Base-by-base conservation (phyloP, 2,113 vertebrate species). In the Zosterops borbonicus region DNA sequence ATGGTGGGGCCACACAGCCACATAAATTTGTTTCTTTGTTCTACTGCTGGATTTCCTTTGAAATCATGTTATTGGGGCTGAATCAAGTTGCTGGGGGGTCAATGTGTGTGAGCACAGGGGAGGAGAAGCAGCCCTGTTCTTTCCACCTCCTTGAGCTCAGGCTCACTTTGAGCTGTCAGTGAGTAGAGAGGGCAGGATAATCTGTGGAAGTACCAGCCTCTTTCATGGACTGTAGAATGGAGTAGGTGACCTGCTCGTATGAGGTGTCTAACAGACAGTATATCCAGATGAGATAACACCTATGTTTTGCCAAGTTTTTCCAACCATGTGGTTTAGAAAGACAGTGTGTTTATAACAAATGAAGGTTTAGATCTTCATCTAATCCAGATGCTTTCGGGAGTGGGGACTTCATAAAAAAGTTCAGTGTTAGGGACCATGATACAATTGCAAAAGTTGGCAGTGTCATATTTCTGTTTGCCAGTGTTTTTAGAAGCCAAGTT, bases 51-150 rank as follows among this genome's bases (percentile, higher is more conserved):
- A 49, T 70, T 77, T 73, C 55, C 69, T 33, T 46, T 56, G 63
- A 90, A 87, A 77, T 27, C 11, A 46, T 50, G 44, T 46, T 60
- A 14, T 9, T 28, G 12, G 49, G 19, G 17, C 58, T 71, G 35
- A 83, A 63, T 63, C 58, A 37, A 25, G 6, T 63, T 49, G 5
- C 52, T 87, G 21, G 17, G 5, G 8, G 1, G 1, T 71, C 44
- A 59, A 37, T 0, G 0, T 1, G 0, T 14, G 28, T 6, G 9
- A 29, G 29, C 1, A 3, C 28, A 60, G 17, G n/a, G 9, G 14
- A 59, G 47, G 16, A 71, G 37, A 25, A 56, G 12, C 27, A 20
- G 9, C 37, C 29, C n/a, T 58, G 9, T 65, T 60, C 18, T 81
- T 83, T 68, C 28, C 9, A 41, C 15, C 11, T 65, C 27, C 0